Base-by-base conservation (phyloP, 2,113 vertebrate species). In the Martes martes region DNA sequence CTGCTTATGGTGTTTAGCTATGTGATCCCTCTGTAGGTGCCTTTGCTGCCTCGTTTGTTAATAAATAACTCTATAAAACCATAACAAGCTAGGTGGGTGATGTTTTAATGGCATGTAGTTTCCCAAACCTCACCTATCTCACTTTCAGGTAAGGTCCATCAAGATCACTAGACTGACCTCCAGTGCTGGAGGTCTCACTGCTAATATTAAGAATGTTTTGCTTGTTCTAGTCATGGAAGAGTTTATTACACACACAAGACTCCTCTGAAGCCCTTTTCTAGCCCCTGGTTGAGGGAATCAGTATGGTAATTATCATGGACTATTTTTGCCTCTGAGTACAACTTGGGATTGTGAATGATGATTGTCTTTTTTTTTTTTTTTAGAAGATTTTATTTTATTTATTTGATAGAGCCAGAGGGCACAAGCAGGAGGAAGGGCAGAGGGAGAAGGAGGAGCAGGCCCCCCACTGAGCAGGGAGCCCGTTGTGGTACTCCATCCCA, bases 401-500 rank as follows among this genome's bases (percentile, higher is more conserved):
- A 28, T 28, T 63, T 65, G 63, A 31, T 33, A 65, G 63, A 15
- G 63, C 5, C 63, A 15, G 63, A 65, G 28, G 33, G 63, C 63
- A 31, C 28, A 65, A 65, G 63, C 28, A 15, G 13, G 28, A 28
- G 63, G 13, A 33, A 31, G 28, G 63, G 28, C 63, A 65, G 28
- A 65, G 63, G 13, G 28, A 65, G 63, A 11, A 15, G 63, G 63
- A 65, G 24, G 28, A 65, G 28, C 63, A 33, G 63, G 13, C 13
- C 15, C 28, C 28, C 28, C 28, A 15, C 28, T 65, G 63, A 65
- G 63, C 28, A 65, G 63, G 63, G 63, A 65, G 6, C 63, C 28
- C 2, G 0, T 2, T 6, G 63, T 31, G 28, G 63, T 28, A 2
- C 63, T 65, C 13, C 2, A 33, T 31, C 63, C 13, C 28, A 15